These are phyloP conservation scores for Limonius californicus DNA, from an alignment of 1,140 invertebrate genomes.

Conservation along the genomic window DNA sequence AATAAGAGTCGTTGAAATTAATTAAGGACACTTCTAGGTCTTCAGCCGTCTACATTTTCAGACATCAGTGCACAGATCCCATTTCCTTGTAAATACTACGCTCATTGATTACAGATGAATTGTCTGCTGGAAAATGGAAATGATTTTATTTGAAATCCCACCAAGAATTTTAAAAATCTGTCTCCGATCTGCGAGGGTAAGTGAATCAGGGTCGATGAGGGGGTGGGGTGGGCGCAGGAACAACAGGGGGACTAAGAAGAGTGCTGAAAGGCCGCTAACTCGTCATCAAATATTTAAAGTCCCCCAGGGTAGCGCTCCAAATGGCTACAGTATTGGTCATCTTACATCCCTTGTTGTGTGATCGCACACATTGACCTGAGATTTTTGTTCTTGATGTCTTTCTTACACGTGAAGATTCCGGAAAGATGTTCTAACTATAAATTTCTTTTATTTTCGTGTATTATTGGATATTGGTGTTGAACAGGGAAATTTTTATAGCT, in stretches of 20 bases:
- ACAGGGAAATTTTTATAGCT: no score
- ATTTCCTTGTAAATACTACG: slow-evolving; percentile 24
- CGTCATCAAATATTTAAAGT: slow-evolving; percentile 45
- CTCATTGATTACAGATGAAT: slow-evolving; percentile 41
- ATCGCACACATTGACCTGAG: not conserved
- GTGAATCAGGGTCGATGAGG: slow-evolving; percentile 23
- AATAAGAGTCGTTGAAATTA: slow-evolving; percentile 6
- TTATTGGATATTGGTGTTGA: no score
- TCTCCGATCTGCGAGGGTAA: slow-evolving; percentile 36
- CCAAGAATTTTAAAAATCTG: slow-evolving; percentile 42
- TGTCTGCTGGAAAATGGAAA: slow-evolving; percentile 34
- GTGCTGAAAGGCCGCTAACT: slow-evolving; percentile 41
- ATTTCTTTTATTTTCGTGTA: no score
- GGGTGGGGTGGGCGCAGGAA: not conserved
- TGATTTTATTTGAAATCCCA: slow-evolving; percentile 33
- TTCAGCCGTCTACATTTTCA: slow-evolving; percentile 5
- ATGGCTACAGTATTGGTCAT: slow-evolving; percentile 29
- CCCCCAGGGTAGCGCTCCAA: slow-evolving; percentile 33
- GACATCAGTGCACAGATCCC: slow-evolving; percentile 9
- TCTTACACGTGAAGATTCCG: no score
- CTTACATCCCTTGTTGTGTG: not conserved
- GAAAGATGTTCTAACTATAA: no score
- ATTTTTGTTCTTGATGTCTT: no score
- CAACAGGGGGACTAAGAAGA: slow-evolving; percentile 6
- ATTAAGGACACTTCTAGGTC: not conserved